Conservation (phyloP, 1,140 invertebrate species). For the Carposina sasakii region DNA sequence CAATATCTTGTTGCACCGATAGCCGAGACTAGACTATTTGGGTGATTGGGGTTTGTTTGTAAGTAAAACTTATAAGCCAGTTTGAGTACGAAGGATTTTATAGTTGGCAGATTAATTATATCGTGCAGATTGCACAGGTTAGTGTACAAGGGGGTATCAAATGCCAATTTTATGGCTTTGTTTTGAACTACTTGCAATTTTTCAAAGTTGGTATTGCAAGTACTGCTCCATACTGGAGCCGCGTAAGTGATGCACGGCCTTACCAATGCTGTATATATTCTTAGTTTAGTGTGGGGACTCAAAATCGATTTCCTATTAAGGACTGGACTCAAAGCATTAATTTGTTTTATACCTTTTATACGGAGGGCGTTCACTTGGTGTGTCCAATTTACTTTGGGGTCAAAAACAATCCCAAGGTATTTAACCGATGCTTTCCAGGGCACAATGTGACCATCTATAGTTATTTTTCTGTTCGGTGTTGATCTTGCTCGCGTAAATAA, state of each 20-base stretch:
- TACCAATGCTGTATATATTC: background rate
- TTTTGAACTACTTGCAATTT: conserved; percentile 6
- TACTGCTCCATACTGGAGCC: background rate
- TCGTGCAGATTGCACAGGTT: background rate
- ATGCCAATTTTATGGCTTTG: conserved; percentile 1
- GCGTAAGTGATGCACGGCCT: conserved; percentile 1
- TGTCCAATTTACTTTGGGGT: conserved; percentile 1
- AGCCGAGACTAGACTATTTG: background rate
- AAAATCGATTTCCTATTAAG: background rate
- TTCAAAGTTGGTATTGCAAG: background rate
- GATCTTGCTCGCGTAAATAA: background rate
- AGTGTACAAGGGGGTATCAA: background rate
- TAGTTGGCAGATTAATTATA: background rate
- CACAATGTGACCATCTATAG: background rate
- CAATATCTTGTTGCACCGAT: background rate
- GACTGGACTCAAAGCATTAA: background rate
- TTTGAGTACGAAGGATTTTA: conserved; percentile 4
- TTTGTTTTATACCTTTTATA: background rate
- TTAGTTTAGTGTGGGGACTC: background rate
- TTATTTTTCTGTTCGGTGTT: background rate
- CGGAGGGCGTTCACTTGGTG: background rate
- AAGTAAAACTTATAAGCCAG: background rate
- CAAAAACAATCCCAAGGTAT: background rate
- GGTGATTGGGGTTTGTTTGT: too few relatives aligned
- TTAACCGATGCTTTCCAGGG: background rate